These are phyloP conservation scores for Hapalemur alaotrensis DNA, from an alignment of 2,797 vertebrate species.

Conservation along the genomic window DNA sequence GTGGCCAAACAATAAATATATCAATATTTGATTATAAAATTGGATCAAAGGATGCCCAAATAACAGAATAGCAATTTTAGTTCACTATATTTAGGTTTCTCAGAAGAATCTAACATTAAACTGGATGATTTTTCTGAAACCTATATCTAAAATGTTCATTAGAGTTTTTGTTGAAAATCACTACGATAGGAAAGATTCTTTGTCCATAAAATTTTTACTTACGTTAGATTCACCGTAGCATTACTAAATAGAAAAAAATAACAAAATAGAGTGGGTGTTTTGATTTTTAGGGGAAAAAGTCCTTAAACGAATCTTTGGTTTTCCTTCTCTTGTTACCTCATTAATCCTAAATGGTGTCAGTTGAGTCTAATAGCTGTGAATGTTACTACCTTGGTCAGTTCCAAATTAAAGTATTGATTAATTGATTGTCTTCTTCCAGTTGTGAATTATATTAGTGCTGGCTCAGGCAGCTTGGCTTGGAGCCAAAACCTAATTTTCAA, in stretches of 20 bases:
- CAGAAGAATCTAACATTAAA: neutral
- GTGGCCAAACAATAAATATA: neutral
- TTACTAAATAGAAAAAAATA: conserved; percentile 66
- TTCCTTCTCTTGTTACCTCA: conserved; percentile 77
- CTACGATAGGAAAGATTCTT: conserved; percentile 43
- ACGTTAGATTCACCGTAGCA: conserved; percentile 53
- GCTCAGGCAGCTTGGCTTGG: conserved; percentile 72
- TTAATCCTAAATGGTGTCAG: conserved; percentile 84
- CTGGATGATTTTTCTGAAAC: neutral
- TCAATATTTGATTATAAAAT: neutral
- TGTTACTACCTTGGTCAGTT: conserved; percentile 83
- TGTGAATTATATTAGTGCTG: conserved; percentile 83
- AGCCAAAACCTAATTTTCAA: conserved; percentile 78
- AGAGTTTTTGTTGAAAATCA: conserved; percentile 15
- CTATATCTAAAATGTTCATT: neutral
- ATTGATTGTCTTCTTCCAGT: conserved; percentile 85
- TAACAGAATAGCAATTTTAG: conserved; percentile 7
- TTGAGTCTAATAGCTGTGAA: conserved; percentile 81
- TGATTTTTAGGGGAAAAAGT: conserved; percentile 67
- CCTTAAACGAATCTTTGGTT: conserved; percentile 80
- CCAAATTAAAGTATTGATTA: conserved; percentile 88
- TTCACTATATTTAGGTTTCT: neutral
- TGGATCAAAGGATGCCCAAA: neutral
- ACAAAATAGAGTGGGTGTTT: conserved; percentile 62
- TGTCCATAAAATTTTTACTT: conserved; percentile 69